Base-by-base conservation (phyloP, 2,113 vertebrate species). In the Colius striatus region DNA sequence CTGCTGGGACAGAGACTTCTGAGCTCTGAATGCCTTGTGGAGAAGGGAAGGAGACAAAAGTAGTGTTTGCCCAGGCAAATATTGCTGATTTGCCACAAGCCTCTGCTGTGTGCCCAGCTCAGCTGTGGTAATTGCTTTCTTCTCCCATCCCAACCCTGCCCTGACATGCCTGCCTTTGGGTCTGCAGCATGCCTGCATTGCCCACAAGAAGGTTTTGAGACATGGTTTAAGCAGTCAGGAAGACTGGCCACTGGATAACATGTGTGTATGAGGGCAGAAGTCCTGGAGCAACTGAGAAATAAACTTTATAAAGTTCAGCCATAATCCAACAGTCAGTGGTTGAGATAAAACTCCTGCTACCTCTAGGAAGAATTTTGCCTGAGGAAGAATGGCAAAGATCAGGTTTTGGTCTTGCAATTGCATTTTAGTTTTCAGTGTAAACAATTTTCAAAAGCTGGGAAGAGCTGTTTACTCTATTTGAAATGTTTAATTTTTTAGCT, bases 81-180 rank as follows among this genome's bases (percentile, higher is more conserved):
- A 3, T 10, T 41, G 36, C 27, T 55, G 32, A 9, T 34, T 30
- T 47, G 22, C 53, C 55, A 12, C 0, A 1, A 61, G 41, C 16
- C 5, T 3, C 17, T 0, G 4, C 30, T 38, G 21, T 0, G 0
- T 70, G 29, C 45, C 54, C 61, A 57, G 54, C 20, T 68, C 4
- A 6, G n/a, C 60, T 29, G 0, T 53, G 60, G 15, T 38, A 76
- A 8, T 22, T 0, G 2, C 47, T 88, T 66, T 27, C 36, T 21
- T 41, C 47, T 95, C 43, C 62, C 45, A 57, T 54, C 13, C 16
- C n/a, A 4, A 2, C 13, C 2, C 6, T 4, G 19, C 21, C 32
- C 19, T 0, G 0, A 4, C 1, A 1, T 2, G 23, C 21, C 43
- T 58, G 26, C n/a, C 26, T 20, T 36, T 55, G 32, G 13, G 3